phyloP scores from a whole-genome alignment of 2,113 vertebrate species.

The Sarotherodon lohbergeri region DNA sequence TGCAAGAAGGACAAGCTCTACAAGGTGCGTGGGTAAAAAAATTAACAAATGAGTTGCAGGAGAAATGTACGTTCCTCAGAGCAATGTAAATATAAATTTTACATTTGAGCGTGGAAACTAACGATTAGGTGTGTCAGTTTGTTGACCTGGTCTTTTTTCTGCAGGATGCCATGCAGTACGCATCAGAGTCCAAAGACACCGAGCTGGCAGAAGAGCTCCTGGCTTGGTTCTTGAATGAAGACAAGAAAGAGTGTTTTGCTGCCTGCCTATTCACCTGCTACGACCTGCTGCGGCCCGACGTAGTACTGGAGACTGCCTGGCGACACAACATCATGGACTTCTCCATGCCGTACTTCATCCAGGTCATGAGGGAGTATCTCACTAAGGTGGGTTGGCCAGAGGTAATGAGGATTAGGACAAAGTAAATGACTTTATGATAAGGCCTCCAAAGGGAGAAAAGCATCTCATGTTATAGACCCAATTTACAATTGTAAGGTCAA shows the following conservation, averaged over 20 bases:
- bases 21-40: slow-evolving; percentile 74
- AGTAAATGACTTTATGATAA: neutral
- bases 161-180: slow-evolving; percentile 98
- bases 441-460: neutral
- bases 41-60: neutral
- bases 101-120: neutral
- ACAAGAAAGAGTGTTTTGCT: slow-evolving; percentile 96
- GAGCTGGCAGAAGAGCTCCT: slow-evolving; percentile 95
- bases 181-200: slow-evolving; percentile 95
- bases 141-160: neutral
- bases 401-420: neutral
- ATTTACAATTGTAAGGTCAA: neutral
- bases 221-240: slow-evolving; percentile 96
- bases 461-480: neutral
- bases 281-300: slow-evolving; percentile 92
- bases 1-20: slow-evolving; percentile 99
- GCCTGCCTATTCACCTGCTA: slow-evolving; percentile 98
- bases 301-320: slow-evolving; percentile 97
- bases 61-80: neutral
- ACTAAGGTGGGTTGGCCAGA: slow-evolving; percentile 82
- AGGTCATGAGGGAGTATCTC: slow-evolving; percentile 99
- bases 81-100: neutral
- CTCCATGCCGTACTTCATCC: slow-evolving; percentile 99
- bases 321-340: slow-evolving; percentile 99
- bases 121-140: neutral